Evolutionary conservation across 2,888 invertebrate genomes (phyloP), one percentile per base, ranked within the genome.

Genomic region (Macrosiphum euphorbiae): DNA sequence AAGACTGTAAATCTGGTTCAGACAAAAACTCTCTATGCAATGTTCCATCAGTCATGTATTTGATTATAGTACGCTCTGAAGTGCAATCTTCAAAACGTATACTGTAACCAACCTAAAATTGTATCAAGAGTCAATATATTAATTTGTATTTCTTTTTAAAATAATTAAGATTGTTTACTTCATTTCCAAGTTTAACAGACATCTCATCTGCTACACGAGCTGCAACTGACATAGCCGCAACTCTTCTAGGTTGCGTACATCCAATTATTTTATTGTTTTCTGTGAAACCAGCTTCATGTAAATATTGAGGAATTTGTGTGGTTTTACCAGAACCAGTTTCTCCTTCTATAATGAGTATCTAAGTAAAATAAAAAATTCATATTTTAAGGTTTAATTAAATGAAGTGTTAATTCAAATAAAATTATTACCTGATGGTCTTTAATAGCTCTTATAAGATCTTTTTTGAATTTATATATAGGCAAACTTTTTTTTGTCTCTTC

Each of bases 41-140:
- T 95, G 99, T 99, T 95, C 99, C 99, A 96, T 99, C 99, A 58
- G 99, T 99, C 99, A 99, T 99, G 95, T 99, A 99, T 96, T 99
- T 99, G 90, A 99, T 97, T 44, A 98, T 96, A 16, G 99, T 99
- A 95, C 99, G 97, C 96, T 99, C 99, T 7, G 99, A 99, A 0
- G 99, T 99, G 95, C 99, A 99, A 96, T 99, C 99, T 96, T 99
- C 99, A 96, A 99, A 99, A 95, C 99, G 97, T 95, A 99, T 99
- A 95, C 97, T 97, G 96, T 97, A 97, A 28, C 97, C 97, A 91
- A 97, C 97, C 96, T 97, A 94, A 26, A 95, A 91, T 58, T 5
- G 24, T 58, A 58, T 20, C 20, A 67, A 47, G 16, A 26, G 4
- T 58, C 20, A 35, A 88, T 88, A 24, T 26, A 10, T 13, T n/a